A percentile compares a stretch with the other conserved stretches of the same genome.
phyloP scores from a whole-genome alignment of 2,797 vertebrate species.

The Pteronotus mesoamericanus region DNA sequence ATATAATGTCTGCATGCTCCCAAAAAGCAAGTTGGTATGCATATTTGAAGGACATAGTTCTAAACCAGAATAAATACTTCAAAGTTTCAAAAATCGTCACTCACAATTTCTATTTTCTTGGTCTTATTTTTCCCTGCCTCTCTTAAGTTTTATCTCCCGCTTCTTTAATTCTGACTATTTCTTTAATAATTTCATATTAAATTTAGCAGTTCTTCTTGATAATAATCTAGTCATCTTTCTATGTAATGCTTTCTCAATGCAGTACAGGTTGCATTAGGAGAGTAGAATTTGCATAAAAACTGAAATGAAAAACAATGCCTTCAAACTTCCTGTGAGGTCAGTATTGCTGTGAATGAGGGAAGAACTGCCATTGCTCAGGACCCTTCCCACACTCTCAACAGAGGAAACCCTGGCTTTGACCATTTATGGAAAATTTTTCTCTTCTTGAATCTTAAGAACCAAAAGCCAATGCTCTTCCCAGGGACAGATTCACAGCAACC shows the following conservation, averaged over 20 bases:
- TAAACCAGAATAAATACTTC: background rate
- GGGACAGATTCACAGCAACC: background rate
- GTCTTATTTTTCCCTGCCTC: background rate
- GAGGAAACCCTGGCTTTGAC: background rate
- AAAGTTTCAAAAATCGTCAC: background rate
- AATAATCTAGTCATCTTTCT: background rate
- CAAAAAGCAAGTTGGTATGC: background rate
- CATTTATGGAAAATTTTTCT: background rate
- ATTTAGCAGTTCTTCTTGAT: background rate
- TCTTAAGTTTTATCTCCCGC: background rate
- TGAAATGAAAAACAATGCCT: background rate
- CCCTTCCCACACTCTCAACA: too few species aligned
- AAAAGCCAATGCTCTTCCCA: background rate
- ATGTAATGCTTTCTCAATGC: background rate
- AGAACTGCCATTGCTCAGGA: background rate
- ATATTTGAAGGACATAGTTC: background rate
- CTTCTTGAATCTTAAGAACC: background rate
- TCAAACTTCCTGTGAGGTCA: background rate
- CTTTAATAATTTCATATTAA: background rate
- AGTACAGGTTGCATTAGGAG: background rate
- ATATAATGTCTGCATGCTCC: background rate
- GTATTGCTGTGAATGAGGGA: rapidly evolving
- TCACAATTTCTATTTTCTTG: background rate
- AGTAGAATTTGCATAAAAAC: background rate
- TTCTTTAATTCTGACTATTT: background rate